Evolutionary conservation across 1,140 invertebrate genomes (phyloP).

Genomic region (Mizuhopecten yessoensis): DNA sequence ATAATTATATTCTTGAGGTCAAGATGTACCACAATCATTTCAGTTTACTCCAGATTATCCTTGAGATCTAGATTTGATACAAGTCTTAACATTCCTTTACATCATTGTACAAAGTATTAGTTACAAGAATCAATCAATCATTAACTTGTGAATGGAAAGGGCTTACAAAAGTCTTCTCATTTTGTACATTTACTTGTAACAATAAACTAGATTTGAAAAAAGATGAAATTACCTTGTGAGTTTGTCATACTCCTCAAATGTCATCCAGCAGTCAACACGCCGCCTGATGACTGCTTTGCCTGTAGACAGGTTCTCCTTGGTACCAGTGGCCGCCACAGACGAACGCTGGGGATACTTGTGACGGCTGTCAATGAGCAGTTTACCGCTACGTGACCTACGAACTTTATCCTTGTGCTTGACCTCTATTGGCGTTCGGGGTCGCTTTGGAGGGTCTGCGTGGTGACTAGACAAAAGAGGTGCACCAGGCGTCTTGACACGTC

Average conservation of each 20-base stretch:
- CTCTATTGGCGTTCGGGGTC: slow-evolving; percentile 71
- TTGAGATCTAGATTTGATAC: background rate
- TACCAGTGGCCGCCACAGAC: slow-evolving; percentile 62
- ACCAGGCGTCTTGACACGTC: slow-evolving; percentile 60
- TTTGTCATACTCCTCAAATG: slow-evolving; percentile 81
- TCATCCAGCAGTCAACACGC: slow-evolving; percentile 80
- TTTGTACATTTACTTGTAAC: too few relatives aligned
- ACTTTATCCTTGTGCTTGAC: slow-evolving; percentile 76
- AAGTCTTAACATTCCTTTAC: too few relatives aligned
- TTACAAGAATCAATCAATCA: too few relatives aligned
- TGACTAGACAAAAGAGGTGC: slow-evolving; percentile 69
- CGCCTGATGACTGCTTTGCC: slow-evolving; percentile 75
- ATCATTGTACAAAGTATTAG: too few relatives aligned
- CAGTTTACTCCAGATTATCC: too few relatives aligned
- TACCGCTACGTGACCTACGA: slow-evolving; percentile 71
- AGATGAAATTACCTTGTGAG: slow-evolving; percentile 77
- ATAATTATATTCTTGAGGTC: too few relatives aligned
- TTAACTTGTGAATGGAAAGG: too few relatives aligned
- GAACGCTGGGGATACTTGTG: slow-evolving; percentile 70
- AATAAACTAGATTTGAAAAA: too few relatives aligned
- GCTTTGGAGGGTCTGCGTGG: slow-evolving; percentile 75
- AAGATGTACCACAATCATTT: too few relatives aligned
- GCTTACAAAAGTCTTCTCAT: too few relatives aligned
- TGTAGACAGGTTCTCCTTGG: slow-evolving; percentile 77
- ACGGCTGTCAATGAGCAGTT: slow-evolving; percentile 73